Conservation (phyloP, 1,140 invertebrate species). For the Hyposmocoma kahamanoa region DNA sequence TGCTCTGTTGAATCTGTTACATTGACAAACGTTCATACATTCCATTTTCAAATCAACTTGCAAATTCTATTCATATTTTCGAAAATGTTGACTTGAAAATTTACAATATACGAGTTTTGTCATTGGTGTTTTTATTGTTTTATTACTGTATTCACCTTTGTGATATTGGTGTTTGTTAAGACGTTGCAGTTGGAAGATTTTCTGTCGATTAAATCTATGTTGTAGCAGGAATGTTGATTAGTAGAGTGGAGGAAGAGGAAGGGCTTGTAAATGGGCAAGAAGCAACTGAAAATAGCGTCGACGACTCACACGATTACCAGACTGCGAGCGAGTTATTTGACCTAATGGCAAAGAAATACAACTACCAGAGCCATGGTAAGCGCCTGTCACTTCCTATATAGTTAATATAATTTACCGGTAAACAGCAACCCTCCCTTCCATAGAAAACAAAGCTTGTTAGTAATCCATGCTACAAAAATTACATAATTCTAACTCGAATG, state of each 20-base stretch:
- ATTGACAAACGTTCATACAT: not conserved
- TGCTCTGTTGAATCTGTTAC: too few relatives aligned
- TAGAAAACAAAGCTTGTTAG: too few relatives aligned
- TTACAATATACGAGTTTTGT: slow-evolving; percentile 43
- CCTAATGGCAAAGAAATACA: slow-evolving; percentile 32
- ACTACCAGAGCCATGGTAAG: slow-evolving; percentile 25
- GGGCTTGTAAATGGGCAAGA: not conserved
- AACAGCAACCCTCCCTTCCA: too few relatives aligned
- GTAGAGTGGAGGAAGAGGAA: slow-evolving; percentile 24
- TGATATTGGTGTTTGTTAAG: slow-evolving; percentile 19
- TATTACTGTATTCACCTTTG: slow-evolving; percentile 15
- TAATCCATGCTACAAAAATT: too few relatives aligned
- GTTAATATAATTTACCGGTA: too few relatives aligned
- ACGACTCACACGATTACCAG: slow-evolving; percentile 26
- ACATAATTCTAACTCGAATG: too few relatives aligned
- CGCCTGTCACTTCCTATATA: too few relatives aligned
- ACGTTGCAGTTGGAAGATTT: slow-evolving; percentile 17
- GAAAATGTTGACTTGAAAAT: slow-evolving; percentile 42
- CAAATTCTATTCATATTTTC: slow-evolving; percentile 21
- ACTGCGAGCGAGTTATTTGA: slow-evolving; percentile 43
- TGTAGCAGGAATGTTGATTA: slow-evolving; percentile 40
- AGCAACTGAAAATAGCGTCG: not conserved
- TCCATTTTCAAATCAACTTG: slow-evolving; percentile 26
- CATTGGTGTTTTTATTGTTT: slow-evolving; percentile 37
- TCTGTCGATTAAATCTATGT: slow-evolving; percentile 32